These are phyloP conservation scores for Rhincodon typus DNA, from an alignment of 2,797 vertebrate genomes.

Conservation along the genomic window DNA sequence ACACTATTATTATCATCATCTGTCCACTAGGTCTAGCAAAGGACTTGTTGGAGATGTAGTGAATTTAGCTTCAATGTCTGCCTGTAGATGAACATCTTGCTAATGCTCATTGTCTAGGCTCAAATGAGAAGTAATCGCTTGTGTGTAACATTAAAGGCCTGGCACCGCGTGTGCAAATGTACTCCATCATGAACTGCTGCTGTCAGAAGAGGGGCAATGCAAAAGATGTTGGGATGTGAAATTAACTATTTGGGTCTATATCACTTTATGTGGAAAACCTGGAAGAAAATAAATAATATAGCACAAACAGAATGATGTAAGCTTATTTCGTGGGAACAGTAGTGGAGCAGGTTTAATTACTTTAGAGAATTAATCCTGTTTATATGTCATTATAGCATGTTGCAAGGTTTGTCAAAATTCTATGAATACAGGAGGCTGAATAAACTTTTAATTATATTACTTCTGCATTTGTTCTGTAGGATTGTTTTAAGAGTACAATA, in stretches of 20 bases:
- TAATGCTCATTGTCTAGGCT: background rate
- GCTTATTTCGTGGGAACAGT: background rate
- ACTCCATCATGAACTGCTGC: background rate
- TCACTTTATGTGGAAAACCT: background rate
- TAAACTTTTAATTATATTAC: background rate
- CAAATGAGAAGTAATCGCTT: background rate
- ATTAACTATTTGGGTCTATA: background rate
- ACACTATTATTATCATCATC: background rate
- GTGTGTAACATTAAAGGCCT: background rate
- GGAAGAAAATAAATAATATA: background rate
- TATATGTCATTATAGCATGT: background rate
- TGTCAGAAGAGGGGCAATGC: too few species aligned
- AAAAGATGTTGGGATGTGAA: background rate
- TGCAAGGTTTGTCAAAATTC: background rate
- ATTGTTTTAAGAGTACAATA: background rate
- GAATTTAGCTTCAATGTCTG: background rate
- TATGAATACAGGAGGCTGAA: background rate
- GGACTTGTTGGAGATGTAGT: background rate
- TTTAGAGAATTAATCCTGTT: background rate
- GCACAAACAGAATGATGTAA: background rate
- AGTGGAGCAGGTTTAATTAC: slow-evolving; percentile 1
- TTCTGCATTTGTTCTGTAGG: background rate
- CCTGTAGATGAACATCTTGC: background rate
- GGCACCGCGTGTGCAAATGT: background rate
- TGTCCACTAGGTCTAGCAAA: background rate